Evolutionary conservation across 2,113 vertebrate genomes (phyloP).

Genomic region (Cariama cristata): DNA sequence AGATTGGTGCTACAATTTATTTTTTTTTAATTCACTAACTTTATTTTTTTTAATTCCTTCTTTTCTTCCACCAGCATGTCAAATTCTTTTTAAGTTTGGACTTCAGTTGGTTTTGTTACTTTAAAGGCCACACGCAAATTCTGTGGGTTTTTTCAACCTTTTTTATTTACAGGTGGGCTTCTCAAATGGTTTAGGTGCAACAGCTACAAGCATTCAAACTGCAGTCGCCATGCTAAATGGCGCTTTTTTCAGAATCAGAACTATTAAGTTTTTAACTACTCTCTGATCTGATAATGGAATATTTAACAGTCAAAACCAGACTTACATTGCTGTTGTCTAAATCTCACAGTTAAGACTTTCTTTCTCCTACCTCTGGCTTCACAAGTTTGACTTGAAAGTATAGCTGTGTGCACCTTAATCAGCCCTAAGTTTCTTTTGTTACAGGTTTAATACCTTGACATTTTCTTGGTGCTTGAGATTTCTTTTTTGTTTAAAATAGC

Average conservation of each 20-base stretch:
- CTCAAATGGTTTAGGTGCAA: conserved; percentile 81
- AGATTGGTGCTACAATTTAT: conserved; percentile 85
- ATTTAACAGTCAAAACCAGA: conserved; percentile 32
- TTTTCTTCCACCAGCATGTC: conserved; percentile 88
- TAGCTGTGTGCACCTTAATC: conserved; percentile 83
- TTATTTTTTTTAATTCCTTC: conserved; percentile 81
- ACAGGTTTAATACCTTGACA: conserved; percentile 79
- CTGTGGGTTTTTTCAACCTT: conserved; percentile 73
- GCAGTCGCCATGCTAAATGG: neutral
- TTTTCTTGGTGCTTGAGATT: conserved; percentile 45
- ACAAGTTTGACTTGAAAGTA: conserved; percentile 1
- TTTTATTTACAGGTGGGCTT: conserved; percentile 84
- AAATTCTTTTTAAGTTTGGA: conserved; percentile 85
- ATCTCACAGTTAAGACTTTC: neutral
- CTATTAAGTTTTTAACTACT: conserved; percentile 22
- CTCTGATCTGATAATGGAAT: neutral
- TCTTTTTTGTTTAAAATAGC: conserved; percentile 53
- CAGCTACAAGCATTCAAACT: conserved; percentile 66
- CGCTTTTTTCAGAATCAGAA: conserved; percentile 49
- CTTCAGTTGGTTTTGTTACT: conserved; percentile 84
- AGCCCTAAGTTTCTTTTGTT: conserved; percentile 76
- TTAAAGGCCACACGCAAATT: conserved; percentile 72
- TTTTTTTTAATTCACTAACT: conserved; percentile 88
- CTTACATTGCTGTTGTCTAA: conserved; percentile 24
- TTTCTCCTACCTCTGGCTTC: neutral